Evolutionary conservation across 2,797 vertebrate species (phyloP), one percentile per base, ranked within the genome.

Genomic region (Clarias pachynema): DNA sequence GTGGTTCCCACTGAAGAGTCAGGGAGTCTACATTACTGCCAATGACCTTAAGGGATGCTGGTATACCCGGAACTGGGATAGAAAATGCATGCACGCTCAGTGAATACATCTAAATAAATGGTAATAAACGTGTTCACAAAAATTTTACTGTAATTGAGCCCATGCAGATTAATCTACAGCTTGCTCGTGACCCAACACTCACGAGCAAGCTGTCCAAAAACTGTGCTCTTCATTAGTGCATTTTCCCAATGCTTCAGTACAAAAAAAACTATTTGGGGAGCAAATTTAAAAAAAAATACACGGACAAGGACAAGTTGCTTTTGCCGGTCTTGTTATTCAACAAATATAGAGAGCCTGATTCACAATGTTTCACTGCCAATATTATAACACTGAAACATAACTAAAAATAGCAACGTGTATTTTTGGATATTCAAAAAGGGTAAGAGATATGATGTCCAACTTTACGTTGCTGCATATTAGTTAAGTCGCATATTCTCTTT

Each of bases 1-100:
- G 98, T 37, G 96, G 97, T 65, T 91, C 95, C 98, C 98, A 99
- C 82, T 97, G 95, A 84, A 99, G 94, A 82, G 96, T 98, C 79
- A 99, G 90, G 56, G 97, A 97, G 89, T 99, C 97, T 91, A 96
- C 20, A 24, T 95, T 96, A 57, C 94, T 94, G 88, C 96, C 94
- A 63, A 93, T 91, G 89, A 99, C 95, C 79, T 92, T 91, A 91
- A 99, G 92, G 88, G 95, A 97, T 0, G 96, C 93, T 0, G 97
- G 97, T 77, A 92, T 91, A 22, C 97, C 95, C 2, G 98, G 98
- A 87, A 98, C 98, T 99, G 93, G 34, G 83, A 59, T 5, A 81
- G 18, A 75, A 81, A 84, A 79, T 0, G 81, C 4, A 72, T n/a
- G 31, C 72, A 34, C 5, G 79, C 9, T 80, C 66, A 20, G 29